phyloP scores from a whole-genome alignment of 2,888 invertebrate genomes.

The Colletes collaris region DNA sequence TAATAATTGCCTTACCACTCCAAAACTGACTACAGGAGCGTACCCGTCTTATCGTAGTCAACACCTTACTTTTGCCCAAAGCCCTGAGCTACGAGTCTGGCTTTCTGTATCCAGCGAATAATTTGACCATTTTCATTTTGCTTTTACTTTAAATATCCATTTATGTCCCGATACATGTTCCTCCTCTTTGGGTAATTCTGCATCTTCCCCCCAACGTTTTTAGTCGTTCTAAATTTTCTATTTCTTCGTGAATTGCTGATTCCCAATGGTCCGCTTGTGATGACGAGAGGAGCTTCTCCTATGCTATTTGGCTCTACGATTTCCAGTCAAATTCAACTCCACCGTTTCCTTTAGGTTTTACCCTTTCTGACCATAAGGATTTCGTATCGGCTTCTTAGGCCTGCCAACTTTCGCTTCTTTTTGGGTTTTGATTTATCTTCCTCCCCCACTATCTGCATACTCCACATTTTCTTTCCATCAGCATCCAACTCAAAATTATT shows the following conservation, averaged over 20 bases:
- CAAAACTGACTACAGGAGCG: conserved; percentile 13
- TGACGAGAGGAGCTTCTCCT: conserved; percentile 27
- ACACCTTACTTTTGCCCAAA: conserved; percentile 6
- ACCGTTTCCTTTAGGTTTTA: conserved; percentile 15
- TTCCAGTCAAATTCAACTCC: conserved; percentile 25
- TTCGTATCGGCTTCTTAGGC: conserved; percentile 5
- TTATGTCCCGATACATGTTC: conserved; percentile 32
- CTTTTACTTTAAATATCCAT: conserved; percentile 39
- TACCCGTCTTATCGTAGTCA: conserved; percentile 27
- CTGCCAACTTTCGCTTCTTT: background rate
- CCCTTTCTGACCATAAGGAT: conserved; percentile 18
- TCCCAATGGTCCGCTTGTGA: conserved; percentile 27
- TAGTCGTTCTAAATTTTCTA: too few species aligned
- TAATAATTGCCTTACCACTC: conserved; percentile 11
- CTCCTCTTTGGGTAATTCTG: background rate
- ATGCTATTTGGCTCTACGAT: conserved; percentile 14
- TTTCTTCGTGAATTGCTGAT: conserved; percentile 28
- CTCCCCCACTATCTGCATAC: background rate
- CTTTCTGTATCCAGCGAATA: conserved; percentile 26
- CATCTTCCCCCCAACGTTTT: conserved; percentile 41
- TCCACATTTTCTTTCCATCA: too few species aligned
- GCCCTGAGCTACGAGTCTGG: conserved; percentile 28
- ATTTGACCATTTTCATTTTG: conserved; percentile 23
- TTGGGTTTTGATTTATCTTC: background rate
- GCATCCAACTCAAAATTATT: too few species aligned